Evolutionary conservation across 2,888 invertebrate species (phyloP).

Genomic region (Megalurothrips usitatus): DNA sequence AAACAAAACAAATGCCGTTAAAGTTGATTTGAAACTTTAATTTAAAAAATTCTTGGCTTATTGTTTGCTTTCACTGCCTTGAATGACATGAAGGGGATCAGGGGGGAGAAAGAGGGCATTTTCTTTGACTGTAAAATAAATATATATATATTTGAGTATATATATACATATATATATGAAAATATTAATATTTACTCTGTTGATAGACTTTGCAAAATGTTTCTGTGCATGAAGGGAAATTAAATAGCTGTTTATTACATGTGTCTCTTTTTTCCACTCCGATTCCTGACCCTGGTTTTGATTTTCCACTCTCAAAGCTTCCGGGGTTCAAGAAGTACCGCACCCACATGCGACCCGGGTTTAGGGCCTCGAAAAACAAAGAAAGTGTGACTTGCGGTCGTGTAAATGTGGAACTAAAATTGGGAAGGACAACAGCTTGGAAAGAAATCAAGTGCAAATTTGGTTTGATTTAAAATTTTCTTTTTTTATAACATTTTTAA

Average conservation of each 20-base stretch:
- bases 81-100: not conserved
- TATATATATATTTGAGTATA: not conserved
- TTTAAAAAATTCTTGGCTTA: not conserved
- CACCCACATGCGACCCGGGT: too few relatives aligned
- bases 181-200: not conserved
- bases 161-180: not conserved
- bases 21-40: too few relatives aligned
- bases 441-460: not conserved
- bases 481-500: not conserved
- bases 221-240: slow-evolving; percentile 11
- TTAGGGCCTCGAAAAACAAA: too few relatives aligned
- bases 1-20: too few relatives aligned
- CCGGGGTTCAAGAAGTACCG: too few relatives aligned
- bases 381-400: too few relatives aligned
- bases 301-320: too few relatives aligned
- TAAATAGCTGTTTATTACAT: not conserved
- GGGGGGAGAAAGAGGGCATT: not conserved
- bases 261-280: not conserved
- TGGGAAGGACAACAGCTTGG: not conserved
- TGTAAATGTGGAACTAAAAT: not conserved
- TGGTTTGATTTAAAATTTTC: not conserved
- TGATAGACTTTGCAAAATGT: slow-evolving; percentile 4
- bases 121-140: not conserved
- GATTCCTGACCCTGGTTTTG: too few relatives aligned
- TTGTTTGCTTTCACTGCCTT: not conserved